Base-by-base conservation (phyloP, 2,113 vertebrate species). In the Pedetes capensis region DNA sequence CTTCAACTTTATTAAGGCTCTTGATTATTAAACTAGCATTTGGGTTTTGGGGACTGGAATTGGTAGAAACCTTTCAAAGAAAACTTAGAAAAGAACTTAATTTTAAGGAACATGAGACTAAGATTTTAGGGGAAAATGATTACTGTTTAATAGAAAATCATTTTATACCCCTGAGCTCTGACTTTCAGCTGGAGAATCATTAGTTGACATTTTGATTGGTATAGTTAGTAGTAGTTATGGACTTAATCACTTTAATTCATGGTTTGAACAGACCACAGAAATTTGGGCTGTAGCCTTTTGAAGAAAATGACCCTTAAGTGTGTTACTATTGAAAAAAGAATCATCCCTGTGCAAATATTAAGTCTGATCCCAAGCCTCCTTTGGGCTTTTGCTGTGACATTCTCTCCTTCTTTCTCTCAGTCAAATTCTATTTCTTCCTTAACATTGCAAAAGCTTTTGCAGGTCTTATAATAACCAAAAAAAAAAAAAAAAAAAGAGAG, bases 221-320 rank as follows among this genome's bases (percentile, higher is more conserved):
- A 47, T 51, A 92, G 61, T 74, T 94, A 64, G 72, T 72, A 61
- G 66, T 57, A 81, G 71, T 87, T 85, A 88, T 37, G 27, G 71
- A 22, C 20, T 78, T 92, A 78, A 53, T 95, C 69, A 81, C 32
- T 93, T 79, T 83, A 94, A 93, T 92, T 96, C 66, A 66, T 68
- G 71, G 55, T 63, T 87, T 88, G 74, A 76, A 79, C 25, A 80
- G 71, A 49, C 69, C 63, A 84, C 64, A 81, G 88, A 92, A 83
- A 87, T 96, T 81, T 92, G 75, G 39, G 59, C n/a, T 92, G 12
- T 72, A 80, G 84, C 23, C 23, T 80, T 95, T 94, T 74, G 37
- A 95, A 95, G 80, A 94, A 93, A 97, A 79, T 57, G 63, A 92
- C 49, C 66, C 61, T 96, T 92, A 74, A 95, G 59, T 95, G 49